Conservation (phyloP, 1,140 invertebrate species). For the Meteorus sp. region DNA sequence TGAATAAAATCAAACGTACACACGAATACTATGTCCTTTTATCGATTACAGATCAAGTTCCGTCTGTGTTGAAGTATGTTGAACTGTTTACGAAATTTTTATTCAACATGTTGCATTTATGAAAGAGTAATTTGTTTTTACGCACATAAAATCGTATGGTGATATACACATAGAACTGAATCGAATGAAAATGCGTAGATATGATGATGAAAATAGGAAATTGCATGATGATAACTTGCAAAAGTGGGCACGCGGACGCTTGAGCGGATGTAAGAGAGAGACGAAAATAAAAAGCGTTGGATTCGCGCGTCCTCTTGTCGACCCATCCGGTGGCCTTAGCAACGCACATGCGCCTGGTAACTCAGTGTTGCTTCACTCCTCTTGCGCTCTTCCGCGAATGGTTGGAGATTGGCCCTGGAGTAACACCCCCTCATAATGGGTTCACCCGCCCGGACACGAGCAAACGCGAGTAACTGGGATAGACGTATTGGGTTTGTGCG, state of each 20-base stretch:
- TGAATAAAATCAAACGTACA: too few species aligned
- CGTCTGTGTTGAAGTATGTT: too few species aligned
- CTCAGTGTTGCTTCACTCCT: conserved; percentile 42
- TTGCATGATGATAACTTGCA: neutral
- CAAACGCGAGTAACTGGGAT: conserved; percentile 18
- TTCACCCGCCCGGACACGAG: conserved; percentile 56
- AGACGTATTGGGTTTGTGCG: conserved; percentile 15
- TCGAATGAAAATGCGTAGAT: too few species aligned
- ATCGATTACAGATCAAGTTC: too few species aligned
- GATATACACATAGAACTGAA: too few species aligned
- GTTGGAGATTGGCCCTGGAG: conserved; percentile 59
- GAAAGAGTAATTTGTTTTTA: too few species aligned
- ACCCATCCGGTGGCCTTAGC: conserved; percentile 57
- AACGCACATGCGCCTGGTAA: conserved; percentile 61
- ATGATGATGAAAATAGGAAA: too few species aligned
- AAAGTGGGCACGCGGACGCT: neutral
- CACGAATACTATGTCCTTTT: too few species aligned
- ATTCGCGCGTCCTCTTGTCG: conserved; percentile 45
- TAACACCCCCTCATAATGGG: conserved; percentile 61
- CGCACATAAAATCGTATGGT: too few species aligned
- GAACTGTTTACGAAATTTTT: too few species aligned
- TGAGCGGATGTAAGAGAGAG: conserved; percentile 1
- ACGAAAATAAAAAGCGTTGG: conserved; percentile 22
- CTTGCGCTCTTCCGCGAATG: conserved; percentile 41
- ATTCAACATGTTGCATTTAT: too few species aligned